These are phyloP conservation scores for Nicator chloris DNA, from an alignment of 2,113 vertebrate genomes.

Conservation along the genomic window DNA sequence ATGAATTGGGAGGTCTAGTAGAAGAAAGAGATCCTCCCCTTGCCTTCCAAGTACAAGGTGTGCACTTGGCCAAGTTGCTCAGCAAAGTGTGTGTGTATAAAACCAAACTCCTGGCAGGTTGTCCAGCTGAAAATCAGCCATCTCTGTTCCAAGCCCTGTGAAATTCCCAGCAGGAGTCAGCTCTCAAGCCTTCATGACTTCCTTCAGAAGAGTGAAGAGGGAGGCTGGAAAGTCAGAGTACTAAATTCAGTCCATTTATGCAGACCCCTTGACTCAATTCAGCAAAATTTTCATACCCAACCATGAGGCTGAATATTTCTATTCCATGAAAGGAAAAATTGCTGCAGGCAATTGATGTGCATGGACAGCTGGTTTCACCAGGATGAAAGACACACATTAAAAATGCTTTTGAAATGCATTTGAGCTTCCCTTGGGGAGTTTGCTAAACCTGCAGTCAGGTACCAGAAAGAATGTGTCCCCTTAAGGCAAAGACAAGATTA, in stretches of 20 bases:
- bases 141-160: background rate
- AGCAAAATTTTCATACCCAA: background rate
- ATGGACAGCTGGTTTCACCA: conserved; percentile 44
- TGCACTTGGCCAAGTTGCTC: background rate
- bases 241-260: background rate
- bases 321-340: background rate
- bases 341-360: conserved; percentile 27
- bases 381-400: conserved; percentile 41
- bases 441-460: conserved; percentile 24
- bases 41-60: background rate
- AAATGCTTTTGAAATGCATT: conserved; percentile 41
- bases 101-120: background rate
- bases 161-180: background rate
- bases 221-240: background rate
- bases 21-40: background rate
- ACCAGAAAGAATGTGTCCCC: conserved; percentile 38
- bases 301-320: background rate
- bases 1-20: background rate
- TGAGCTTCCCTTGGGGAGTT: conserved; percentile 24
- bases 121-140: background rate
- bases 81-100: background rate
- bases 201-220: background rate
- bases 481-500: conserved; percentile 17
- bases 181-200: background rate
- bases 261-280: background rate